A percentile compares a stretch with the other conserved stretches of the same genome.
Conservation (phyloP, 1,140 invertebrate species). For the Papilio polyxenes region DNA sequence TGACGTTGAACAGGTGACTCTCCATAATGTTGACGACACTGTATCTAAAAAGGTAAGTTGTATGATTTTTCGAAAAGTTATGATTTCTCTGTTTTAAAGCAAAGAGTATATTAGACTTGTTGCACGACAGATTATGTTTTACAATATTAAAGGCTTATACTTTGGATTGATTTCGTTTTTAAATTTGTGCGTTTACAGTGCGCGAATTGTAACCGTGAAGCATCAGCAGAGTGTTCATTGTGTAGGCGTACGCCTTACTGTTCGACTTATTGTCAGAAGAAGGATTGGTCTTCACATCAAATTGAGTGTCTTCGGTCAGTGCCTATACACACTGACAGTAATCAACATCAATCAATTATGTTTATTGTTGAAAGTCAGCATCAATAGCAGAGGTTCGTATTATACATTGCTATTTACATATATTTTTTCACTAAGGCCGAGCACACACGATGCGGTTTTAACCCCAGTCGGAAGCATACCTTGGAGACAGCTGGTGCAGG, state of each 20-base stretch:
- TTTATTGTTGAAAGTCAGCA: constrained; percentile 84
- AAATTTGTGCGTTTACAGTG: constrained; percentile 81
- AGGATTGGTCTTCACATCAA: constrained; percentile 92
- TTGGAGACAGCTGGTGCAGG: no score
- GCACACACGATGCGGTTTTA: neutral
- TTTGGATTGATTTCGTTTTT: neutral
- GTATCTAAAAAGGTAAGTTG: constrained; percentile 63
- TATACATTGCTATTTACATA: neutral
- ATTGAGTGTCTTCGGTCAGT: constrained; percentile 89
- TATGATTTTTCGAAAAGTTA: neutral
- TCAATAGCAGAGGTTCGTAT: constrained; percentile 54
- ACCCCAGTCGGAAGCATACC: neutral
- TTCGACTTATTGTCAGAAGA: constrained; percentile 92
- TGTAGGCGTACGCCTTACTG: constrained; percentile 92
- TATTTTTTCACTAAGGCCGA: neutral
- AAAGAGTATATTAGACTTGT: neutral
- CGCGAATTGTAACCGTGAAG: constrained; percentile 92
- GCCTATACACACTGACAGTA: constrained; percentile 79
- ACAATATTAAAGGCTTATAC: no score
- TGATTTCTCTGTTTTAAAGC: neutral
- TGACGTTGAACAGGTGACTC: constrained; percentile 69
- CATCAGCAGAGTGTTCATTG: constrained; percentile 91
- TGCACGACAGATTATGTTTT: neutral
- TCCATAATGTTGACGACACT: constrained; percentile 65
- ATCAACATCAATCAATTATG: constrained; percentile 84